Base-by-base conservation (phyloP, 2,797 vertebrate species). In the Pseudochirops cupreus region DNA sequence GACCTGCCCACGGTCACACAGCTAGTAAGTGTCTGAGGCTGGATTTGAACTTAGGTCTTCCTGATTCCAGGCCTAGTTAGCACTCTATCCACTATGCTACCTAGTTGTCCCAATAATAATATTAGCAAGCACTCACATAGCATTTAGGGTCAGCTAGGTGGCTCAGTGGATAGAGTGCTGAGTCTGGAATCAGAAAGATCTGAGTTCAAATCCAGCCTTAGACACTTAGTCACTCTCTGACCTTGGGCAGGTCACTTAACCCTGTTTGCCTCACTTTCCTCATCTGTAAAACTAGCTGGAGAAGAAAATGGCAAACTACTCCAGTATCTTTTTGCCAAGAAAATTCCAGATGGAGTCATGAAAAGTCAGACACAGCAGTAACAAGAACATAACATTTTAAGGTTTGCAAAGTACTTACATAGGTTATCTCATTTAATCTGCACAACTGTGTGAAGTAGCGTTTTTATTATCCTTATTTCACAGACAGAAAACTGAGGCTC, bases 1-100 rank as follows among this genome's bases (percentile, higher is more conserved):
- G n/a, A 46, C 16, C 24, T 24, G 6, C 18, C 0, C 0, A 82
- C 0, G n/a, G n/a, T 39, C 1, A 39, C 5, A 74, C 0, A 39
- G n/a, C 18, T 74, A 46, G 67, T 82, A 39, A 74, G 18, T 74
- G n/a, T 39, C 2, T n/a, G 33, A 39, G n/a, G 33, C n/a, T 39
- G 62, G 16, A 21, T 74, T 74, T 74, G 62, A 74, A 74, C 31
- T 74, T 2, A 3, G 18, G n/a, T 74, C 16, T 74, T 74, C n/a
- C n/a, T 74, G 16, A 74, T 2, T 74, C 16, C 16, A 39, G 18
- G n/a, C 16, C 21, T 6, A 24, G n/a, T 39, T 6, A 39, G 67
- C 18, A 39, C 2, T 74, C 67, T 74, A 39, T 21, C 2, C 16
- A 7, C n/a, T 18, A 6, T 9, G 67, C 67, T 0, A 74, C 2